Evolutionary conservation across 2,888 invertebrate species (phyloP), one percentile per base, ranked within the genome.

Genomic region (Ptilodon capucinus): DNA sequence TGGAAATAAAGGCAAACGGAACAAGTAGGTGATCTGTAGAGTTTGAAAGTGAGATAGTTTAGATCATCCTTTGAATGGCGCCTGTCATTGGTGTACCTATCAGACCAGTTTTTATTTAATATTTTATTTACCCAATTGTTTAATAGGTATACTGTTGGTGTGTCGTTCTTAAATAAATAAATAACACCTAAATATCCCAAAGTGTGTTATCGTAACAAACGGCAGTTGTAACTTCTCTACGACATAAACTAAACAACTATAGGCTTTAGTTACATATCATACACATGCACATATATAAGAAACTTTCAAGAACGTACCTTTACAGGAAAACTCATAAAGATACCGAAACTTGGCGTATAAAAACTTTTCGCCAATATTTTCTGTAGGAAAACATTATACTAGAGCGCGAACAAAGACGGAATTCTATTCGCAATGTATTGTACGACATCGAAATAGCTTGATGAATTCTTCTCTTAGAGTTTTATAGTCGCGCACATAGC

Each of bases 281-380:
- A 46, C 51, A 48, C 44, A 42, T 46, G 41, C 51, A 40, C 49
- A 42, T 44, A 46, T 47, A 54, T 45, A 54, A 42, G 46, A 57
- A 68, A 67, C 53, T 63, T 54, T 30, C 38, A 44, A 46, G 48
- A 58, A 49, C 46, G 28, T 55, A 60, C 46, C 42, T 59, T 51
- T 44, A 42, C 42, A 36, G 55, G 42, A 32, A 56, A 63, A 57
- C 49, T 65, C 64, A 55, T 66, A 68, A 58, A 59, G 67, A 68
- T 66, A 62, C 42, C 45, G 46, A 38, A 68, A 67, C 60, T 63
- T 57, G 4, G 60, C 54, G 46, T 50, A 67, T 66, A 64, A 64
- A 68, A 65, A 64, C 55, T 65, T 63, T 46, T 40, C 32, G 51
- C 18, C 47, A 51, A 64, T 66, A 64, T 64, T 57, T 68, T 67